Base-by-base conservation (phyloP, 2,797 vertebrate genomes). In the Erpetoichthys calabaricus region DNA sequence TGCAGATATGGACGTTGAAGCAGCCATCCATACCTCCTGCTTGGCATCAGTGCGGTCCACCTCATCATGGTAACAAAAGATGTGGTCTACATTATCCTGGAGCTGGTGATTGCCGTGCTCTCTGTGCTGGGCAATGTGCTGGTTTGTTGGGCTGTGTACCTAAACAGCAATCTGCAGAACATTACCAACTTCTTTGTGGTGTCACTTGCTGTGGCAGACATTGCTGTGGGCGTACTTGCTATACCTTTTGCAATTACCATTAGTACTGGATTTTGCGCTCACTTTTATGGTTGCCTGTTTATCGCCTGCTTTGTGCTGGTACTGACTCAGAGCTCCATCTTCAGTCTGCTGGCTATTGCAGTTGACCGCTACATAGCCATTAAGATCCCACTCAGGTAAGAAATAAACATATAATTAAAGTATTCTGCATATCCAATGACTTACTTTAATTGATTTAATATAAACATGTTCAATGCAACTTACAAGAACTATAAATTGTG, bases 111-210 rank as follows among this genome's bases (percentile, higher is more conserved):
- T 0, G 92, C 94, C 0, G 69, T 84, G 57, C 75, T 97, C 79
- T 91, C 94, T 3, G 77, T 98, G 66, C 68, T 97, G 81, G 94
- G 94, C 43, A 98, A 98, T 45, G 81, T 95, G 67, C 76, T 98
- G 64, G 94, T 98, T 65, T 97, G 93, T 81, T 97, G 94, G 94
- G 94, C 94, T 0, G 94, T 98, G 62, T 84, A 80, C 63, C 69
- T 94, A 64, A 98, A 97, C 70, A 92, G 89, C 80, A 96, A 94
- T 78, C 76, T 98, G 69, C 94, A 94, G 81, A 98, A 80, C 68
- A 91, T 94, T 83, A 98, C 94, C 73, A 96, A 98, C 79, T 94
- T 89, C 68, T 98, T 98, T 0, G 90, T 98, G 77, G 94, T 92
- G 65, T 98, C 94, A 0, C 77, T 98, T 75, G 94, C 94, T 0